Base-by-base conservation (phyloP, 1,140 invertebrate genomes). In the Leptinotarsa texana region DNA sequence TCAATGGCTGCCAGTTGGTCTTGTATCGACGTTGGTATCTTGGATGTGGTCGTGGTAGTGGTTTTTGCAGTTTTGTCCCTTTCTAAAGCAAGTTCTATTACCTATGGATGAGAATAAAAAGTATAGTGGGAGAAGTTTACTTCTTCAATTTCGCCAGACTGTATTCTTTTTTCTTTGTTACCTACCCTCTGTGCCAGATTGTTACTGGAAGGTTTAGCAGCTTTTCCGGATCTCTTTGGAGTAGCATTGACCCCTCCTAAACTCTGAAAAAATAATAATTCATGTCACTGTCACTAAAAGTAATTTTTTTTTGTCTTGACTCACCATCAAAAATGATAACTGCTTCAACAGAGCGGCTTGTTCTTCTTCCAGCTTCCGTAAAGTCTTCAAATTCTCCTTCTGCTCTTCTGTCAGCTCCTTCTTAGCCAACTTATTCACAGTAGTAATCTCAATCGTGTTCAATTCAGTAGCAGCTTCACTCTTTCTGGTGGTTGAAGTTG, bases 321-420 rank as follows among this genome's bases (percentile, higher is more conserved):
- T 78, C 75, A 84, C 84, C 79, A 85, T 83, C 48, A 85, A 75
- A 49, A 84, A 79, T 13, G 79, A 80, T 22, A 85, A 72, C 69
- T 85, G 84, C 69, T 83, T 74, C 27, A 85, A 77, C 74, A 85
- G 77, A 33, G 80, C 82, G 0, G 82, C 80, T 75, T 85, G 84
- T 75, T 85, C 83, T 57, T 75, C 78, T 69, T 85, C 84, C 70
- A 85, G 77, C 57, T 78, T 75, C 66, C 77, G 79, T 51, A 85
- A 74, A 15, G 78, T 77, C 76, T 82, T 78, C 71, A 84, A 80
- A 78, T 85, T 80, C 69, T 83, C 77, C 51, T 77, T 76, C 73
- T 85, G 84, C 74, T 85, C 76, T 57, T 82, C 80, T 13, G 82
- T 82, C 63, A 85, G 78, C 51, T 79, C 69, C 33, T 80, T 83